Conservation (phyloP, 2,888 invertebrate species). For the Netelia fuscicornis region DNA sequence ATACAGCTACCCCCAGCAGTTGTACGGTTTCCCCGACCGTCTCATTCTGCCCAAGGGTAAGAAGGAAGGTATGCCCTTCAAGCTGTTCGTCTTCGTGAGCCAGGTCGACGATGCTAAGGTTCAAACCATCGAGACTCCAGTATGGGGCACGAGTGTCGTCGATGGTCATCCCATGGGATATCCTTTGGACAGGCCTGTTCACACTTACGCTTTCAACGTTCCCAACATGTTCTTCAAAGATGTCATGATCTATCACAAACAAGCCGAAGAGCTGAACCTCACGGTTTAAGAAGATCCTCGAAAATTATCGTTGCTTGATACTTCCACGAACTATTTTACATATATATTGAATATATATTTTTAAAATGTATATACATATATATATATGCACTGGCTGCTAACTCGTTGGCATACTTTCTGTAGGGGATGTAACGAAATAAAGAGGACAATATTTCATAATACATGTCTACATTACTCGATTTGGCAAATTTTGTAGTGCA, state of each 20-base stretch:
- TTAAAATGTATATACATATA: neutral
- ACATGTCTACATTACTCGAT: neutral
- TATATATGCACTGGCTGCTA: neutral
- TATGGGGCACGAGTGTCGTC: conserved; percentile 74
- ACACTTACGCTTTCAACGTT: conserved; percentile 71
- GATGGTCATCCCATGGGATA: conserved; percentile 86
- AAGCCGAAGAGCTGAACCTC: conserved; percentile 76
- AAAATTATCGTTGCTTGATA: conserved; percentile 4
- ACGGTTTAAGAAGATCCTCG: conserved; percentile 63
- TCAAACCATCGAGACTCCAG: conserved; percentile 78
- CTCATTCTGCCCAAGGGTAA: conserved; percentile 88
- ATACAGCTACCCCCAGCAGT: conserved; percentile 85
- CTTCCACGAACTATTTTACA: neutral
- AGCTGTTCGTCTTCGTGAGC: conserved; percentile 87
- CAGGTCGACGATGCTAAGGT: conserved; percentile 83
- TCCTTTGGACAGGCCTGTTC: conserved; percentile 86
- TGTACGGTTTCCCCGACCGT: conserved; percentile 87
- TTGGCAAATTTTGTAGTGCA: too few species aligned
- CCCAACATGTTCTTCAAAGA: conserved; percentile 78
- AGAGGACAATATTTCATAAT: neutral
- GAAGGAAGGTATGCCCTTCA: conserved; percentile 88
- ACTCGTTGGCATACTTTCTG: neutral
- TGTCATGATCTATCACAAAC: conserved; percentile 80
- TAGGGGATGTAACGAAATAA: neutral
- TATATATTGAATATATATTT: neutral